Conservation (phyloP, 2,888 invertebrate species). For the Carcina quercana region DNA sequence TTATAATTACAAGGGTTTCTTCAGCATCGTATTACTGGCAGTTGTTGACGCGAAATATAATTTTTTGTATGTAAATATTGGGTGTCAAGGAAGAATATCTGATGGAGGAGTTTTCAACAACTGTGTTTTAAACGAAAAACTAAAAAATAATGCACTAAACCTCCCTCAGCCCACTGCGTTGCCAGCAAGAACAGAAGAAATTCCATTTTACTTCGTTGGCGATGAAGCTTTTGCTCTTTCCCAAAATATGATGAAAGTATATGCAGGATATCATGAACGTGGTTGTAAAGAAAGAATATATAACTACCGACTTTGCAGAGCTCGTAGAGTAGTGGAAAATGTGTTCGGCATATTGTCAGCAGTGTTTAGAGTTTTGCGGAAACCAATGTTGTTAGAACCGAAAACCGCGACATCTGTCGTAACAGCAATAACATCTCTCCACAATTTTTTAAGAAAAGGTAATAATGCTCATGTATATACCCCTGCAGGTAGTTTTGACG, state of each 20-base stretch:
- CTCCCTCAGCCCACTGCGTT: slow-evolving; percentile 1
- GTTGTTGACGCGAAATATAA: slow-evolving; percentile 32
- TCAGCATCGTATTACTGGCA: slow-evolving; percentile 28
- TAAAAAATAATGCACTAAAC: slow-evolving; percentile 6
- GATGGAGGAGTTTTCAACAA: slow-evolving; percentile 13
- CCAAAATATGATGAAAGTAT: slow-evolving; percentile 10
- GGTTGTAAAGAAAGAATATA: slow-evolving; percentile 13
- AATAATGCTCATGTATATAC: too few species aligned
- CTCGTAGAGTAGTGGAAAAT: slow-evolving; percentile 22
- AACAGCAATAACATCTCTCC: slow-evolving; percentile 13
- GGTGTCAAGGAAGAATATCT: slow-evolving; percentile 10
- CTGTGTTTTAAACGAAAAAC: slow-evolving; percentile 12
- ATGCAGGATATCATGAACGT: slow-evolving; percentile 11
- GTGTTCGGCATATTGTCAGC: slow-evolving; percentile 16
- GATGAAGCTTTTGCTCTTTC: slow-evolving; percentile 5
- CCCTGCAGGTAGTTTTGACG: too few species aligned
- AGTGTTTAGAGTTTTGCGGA: slow-evolving; percentile 15
- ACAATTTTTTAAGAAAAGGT: slow-evolving; percentile 19
- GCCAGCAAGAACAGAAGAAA: not conserved
- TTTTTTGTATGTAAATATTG: slow-evolving; percentile 22
- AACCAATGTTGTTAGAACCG: slow-evolving; percentile 13
- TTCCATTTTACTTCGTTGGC: slow-evolving; percentile 3
- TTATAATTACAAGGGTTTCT: slow-evolving; percentile 29
- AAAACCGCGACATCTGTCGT: slow-evolving; percentile 8
- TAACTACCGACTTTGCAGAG: slow-evolving; percentile 8